These are phyloP conservation scores for Corticium candelabrum DNA, from an alignment of 37 sponge, comb jelly and placozoan species.

Conservation along the genomic window DNA sequence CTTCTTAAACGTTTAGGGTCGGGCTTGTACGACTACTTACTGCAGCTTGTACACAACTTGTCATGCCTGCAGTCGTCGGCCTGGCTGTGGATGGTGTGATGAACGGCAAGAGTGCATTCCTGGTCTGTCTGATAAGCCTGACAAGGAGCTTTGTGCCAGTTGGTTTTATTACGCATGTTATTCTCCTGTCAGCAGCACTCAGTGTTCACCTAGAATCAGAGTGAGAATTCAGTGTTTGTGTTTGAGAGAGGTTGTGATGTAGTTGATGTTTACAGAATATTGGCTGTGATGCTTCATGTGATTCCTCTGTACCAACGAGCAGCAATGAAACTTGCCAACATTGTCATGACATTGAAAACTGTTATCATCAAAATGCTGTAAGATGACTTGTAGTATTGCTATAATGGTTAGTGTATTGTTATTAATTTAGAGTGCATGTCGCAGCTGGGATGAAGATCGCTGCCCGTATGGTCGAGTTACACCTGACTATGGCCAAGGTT, in stretches of 20 bases:
- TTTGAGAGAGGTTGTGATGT: neutral
- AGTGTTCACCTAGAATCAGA: neutral
- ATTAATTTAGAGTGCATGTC: neutral
- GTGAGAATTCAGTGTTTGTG: neutral
- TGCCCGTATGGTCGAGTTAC: neutral
- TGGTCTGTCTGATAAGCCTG: neutral
- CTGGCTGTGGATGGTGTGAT: constrained; percentile 3
- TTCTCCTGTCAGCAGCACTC: neutral
- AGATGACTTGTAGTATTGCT: too few relatives aligned
- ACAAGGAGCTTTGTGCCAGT: neutral
- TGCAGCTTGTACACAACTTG: neutral
- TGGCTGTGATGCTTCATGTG: neutral
- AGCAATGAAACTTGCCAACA: neutral
- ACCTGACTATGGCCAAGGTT: neutral
- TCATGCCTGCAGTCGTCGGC: neutral
- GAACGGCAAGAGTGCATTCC: neutral
- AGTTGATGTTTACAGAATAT: neutral
- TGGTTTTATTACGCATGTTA: neutral
- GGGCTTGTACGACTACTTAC: neutral
- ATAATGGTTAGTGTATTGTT: too few relatives aligned
- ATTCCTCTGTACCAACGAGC: neutral
- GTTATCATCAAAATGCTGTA: neutral
- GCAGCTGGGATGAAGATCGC: neutral
- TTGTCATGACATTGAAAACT: neutral
- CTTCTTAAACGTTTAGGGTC: neutral